Percentiles rank a stretch among this genome's conserved stretches.
Evolutionary conservation across 2,797 vertebrate genomes (phyloP).

Genomic region (Iguana delicatissima): DNA sequence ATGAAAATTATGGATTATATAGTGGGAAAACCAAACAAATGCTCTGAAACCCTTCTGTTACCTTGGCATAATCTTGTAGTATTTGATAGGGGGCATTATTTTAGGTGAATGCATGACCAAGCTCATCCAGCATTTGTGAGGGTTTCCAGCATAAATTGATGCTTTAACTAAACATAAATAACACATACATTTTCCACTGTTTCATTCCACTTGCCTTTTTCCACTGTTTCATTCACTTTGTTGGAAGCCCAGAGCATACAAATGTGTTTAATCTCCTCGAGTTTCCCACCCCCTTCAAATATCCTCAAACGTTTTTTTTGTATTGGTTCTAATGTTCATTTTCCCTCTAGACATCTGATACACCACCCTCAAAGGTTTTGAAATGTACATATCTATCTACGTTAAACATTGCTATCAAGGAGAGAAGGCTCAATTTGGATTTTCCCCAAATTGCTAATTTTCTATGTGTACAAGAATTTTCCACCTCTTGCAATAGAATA

Average conservation of each 20-base stretch:
- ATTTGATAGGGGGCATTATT: slow-evolving; percentile 1
- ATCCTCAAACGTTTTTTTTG: no score
- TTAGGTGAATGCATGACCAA: not conserved
- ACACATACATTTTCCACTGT: not conserved
- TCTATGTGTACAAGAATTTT: not conserved
- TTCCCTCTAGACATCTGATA: not conserved
- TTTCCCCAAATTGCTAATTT: not conserved
- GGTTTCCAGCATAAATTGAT: slow-evolving; percentile 23
- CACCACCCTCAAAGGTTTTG: not conserved
- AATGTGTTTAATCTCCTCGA: not conserved
- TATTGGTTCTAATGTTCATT: not conserved
- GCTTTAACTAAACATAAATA: not conserved
- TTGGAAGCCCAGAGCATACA: not conserved
- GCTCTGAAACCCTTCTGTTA: not conserved
- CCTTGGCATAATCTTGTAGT: not conserved
- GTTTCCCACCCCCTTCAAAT: not conserved
- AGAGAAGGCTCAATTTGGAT: not conserved
- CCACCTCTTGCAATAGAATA: not conserved
- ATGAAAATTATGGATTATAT: slow-evolving; percentile 10
- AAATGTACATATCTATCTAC: not conserved
- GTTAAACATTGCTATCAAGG: not conserved
- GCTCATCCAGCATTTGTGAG: not conserved
- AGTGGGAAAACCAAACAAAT: slow-evolving; percentile 32
- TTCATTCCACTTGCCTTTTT: no score
- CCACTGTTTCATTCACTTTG: not conserved